These are phyloP conservation scores for Condylura cristata DNA, from an alignment of 2,113 vertebrate genomes.

Conservation along the genomic window DNA sequence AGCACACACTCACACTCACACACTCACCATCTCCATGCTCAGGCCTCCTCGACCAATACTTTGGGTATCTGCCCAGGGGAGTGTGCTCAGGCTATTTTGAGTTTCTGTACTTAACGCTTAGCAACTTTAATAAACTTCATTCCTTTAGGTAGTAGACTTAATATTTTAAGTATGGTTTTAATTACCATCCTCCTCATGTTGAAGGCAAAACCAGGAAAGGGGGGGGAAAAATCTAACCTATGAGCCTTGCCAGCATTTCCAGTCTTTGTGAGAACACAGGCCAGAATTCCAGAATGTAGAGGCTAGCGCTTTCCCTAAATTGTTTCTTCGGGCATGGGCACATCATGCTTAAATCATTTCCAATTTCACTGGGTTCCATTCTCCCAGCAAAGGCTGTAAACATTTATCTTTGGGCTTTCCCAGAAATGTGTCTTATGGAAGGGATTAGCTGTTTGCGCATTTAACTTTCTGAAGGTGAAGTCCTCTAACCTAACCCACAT, in stretches of 20 bases:
- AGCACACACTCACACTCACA: not conserved
- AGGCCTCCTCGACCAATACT: not conserved
- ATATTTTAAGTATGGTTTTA: slow-evolving; percentile 72
- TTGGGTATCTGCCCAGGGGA: not conserved
- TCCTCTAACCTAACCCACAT: slow-evolving; percentile 63
- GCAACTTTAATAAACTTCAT: slow-evolving; percentile 67
- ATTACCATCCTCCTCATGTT: slow-evolving; percentile 59
- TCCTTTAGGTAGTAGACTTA: slow-evolving; percentile 70
- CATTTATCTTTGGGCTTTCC: slow-evolving; percentile 72
- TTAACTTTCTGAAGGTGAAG: slow-evolving; percentile 67
- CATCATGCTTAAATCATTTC: not conserved
- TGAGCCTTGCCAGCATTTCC: not conserved
- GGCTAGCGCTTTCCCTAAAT: not conserved
- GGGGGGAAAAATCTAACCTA: not conserved
- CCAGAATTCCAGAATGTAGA: not conserved
- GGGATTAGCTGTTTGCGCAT: slow-evolving; percentile 55
- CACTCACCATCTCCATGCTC: not conserved
- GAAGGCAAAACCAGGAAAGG: slow-evolving; percentile 56
- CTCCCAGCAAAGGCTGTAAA: slow-evolving; percentile 57
- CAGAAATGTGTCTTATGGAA: slow-evolving; percentile 75
- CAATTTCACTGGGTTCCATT: slow-evolving; percentile 18
- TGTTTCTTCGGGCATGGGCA: slow-evolving; percentile 14
- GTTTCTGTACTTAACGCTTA: slow-evolving; percentile 60
- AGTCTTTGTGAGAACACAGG: not conserved
- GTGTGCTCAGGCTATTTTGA: slow-evolving; percentile 29